Base-by-base conservation (phyloP, 2,113 vertebrate genomes). In the Marmota monax region DNA sequence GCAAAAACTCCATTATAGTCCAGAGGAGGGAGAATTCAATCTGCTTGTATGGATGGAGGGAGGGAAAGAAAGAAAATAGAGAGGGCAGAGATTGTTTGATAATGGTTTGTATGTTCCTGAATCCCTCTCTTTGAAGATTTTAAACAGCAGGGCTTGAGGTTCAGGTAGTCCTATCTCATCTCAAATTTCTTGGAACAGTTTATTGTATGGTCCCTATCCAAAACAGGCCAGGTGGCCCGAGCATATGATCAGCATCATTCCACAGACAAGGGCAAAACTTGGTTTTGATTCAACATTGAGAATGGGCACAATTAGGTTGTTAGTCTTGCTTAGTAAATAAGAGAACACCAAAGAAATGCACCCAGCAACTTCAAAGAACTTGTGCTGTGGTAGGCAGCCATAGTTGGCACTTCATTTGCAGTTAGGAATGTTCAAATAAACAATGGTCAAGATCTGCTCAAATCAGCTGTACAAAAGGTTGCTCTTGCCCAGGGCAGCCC, bases 371-470 rank as follows among this genome's bases (percentile, higher is more conserved):
- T 96, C 86, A 96, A 83, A 96, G 90, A 79, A 25, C 45, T 88
- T 82, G 72, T 90, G 76, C 29, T 78, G 37, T 72, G 92, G 80
- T 94, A 39, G 76, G 96, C 96, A 92, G 87, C 79, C 67, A 34
- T 53, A 85, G 42, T 70, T 91, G 88, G 95, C 95, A 92, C 92
- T 77, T 93, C 91, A 87, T 94, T 74, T 91, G 65, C 42, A 94
- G 86, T 92, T 92, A 83, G 93, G 92, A 96, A 96, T 87, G 92
- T 96, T 79, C 70, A 79, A 70, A 78, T 94, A 92, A 96, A 96
- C 95, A 91, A 10, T n/a, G 72, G 74, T 69, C 56, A 87, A 88
- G 18, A 92, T 91, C 91, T 84, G 61, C 27, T 94, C 73, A 88
- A 25, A 69, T 88, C 85, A 79, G 89, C 86, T 93, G 92, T 51